A percentile compares a stretch with the other conserved stretches of the same genome.
These are phyloP conservation scores for Drosophila anomalata DNA, from an alignment of 2,888 invertebrate species.

Conservation along the genomic window DNA sequence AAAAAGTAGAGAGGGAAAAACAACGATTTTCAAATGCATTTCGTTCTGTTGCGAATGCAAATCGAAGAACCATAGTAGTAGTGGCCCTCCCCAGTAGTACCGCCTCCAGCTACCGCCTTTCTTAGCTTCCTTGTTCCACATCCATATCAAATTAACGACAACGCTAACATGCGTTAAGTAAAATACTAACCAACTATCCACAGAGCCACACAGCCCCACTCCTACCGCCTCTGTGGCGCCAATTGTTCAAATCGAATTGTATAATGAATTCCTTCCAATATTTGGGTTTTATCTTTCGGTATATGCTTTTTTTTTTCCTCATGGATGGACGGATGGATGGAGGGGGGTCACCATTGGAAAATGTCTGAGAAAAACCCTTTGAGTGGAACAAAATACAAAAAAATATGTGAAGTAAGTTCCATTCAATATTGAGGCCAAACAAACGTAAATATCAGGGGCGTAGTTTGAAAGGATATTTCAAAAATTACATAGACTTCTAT, in stretches of 20 bases:
- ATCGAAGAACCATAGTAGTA: constrained; percentile 55
- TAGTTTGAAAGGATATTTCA: constrained; percentile 12
- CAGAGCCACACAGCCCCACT: not conserved
- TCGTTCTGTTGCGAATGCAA: constrained; percentile 76
- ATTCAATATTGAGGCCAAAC: constrained; percentile 30
- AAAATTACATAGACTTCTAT: no score
- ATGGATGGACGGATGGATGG: no score
- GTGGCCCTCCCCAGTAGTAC: not conserved
- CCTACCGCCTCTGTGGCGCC: constrained; percentile 29
- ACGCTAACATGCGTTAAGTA: constrained; percentile 41
- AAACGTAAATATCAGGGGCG: constrained; percentile 15
- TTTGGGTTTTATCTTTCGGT: not conserved
- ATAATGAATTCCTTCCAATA: constrained; percentile 27
- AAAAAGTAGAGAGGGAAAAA: not conserved
- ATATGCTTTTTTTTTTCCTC: no score
- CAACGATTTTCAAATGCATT: constrained; percentile 60
- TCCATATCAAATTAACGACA: constrained; percentile 28
- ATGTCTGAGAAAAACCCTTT: constrained; percentile 21
- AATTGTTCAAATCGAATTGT: constrained; percentile 34
- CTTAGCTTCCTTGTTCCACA: constrained; percentile 42
- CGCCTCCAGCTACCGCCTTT: not conserved
- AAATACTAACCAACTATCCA: not conserved
- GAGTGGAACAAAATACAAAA: not conserved
- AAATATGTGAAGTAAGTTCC: constrained; percentile 1
- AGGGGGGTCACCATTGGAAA: not conserved